Conservation (phyloP, 2,888 invertebrate genomes). For the Chouioia cunea region DNA sequence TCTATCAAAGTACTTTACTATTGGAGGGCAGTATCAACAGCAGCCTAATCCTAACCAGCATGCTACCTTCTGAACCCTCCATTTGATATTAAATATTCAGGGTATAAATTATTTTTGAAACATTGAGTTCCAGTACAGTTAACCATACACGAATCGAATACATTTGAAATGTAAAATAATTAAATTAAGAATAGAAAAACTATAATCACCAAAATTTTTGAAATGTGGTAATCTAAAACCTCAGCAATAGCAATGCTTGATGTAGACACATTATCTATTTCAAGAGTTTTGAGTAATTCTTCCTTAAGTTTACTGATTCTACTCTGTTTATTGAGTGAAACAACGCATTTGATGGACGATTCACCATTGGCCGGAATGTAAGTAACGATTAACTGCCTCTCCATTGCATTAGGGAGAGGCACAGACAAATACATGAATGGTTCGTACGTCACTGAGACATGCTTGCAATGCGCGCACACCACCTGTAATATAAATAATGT, state of each 20-base stretch:
- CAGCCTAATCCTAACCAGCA: constrained; percentile 56
- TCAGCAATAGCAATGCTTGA: constrained; percentile 71
- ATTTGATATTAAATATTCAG: constrained; percentile 18
- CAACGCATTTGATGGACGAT: constrained; percentile 68
- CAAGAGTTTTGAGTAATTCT: constrained; percentile 68
- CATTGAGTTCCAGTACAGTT: too few species aligned
- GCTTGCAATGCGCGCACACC: constrained; percentile 73
- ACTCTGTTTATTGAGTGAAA: constrained; percentile 73
- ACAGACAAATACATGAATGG: constrained; percentile 79
- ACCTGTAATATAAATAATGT: constrained; percentile 67
- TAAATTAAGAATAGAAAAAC: constrained; percentile 21
- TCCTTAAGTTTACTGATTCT: constrained; percentile 71
- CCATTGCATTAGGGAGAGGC: constrained; percentile 75
- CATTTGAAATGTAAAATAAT: constrained; percentile 1
- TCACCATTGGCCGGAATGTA: constrained; percentile 70
- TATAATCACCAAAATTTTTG: constrained; percentile 71
- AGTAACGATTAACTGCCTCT: constrained; percentile 73
- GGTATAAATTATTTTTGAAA: too few species aligned
- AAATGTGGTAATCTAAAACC: constrained; percentile 73
- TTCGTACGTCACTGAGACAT: constrained; percentile 75
- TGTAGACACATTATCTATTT: constrained; percentile 63
- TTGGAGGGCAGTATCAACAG: constrained; percentile 66
- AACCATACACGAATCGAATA: too few species aligned
- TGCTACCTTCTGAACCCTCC: constrained; percentile 65
- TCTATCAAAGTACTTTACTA: constrained; percentile 59